A percentile compares a stretch with the other conserved stretches of the same genome.
phyloP scores from a whole-genome alignment of 2,888 invertebrate species.

The Podotricha telesiphe region DNA sequence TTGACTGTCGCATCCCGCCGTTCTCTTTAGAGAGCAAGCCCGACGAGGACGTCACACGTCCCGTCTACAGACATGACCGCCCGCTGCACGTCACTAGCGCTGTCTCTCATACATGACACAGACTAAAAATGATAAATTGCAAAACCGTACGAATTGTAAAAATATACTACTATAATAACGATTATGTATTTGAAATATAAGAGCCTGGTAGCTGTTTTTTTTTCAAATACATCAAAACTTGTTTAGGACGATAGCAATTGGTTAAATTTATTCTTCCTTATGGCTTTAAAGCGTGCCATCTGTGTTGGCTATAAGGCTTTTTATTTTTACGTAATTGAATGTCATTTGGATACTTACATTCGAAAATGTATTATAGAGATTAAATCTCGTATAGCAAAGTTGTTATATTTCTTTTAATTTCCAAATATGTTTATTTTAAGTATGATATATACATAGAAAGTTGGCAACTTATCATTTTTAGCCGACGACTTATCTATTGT shows the following conservation, averaged over 20 bases:
- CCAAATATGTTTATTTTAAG: too few relatives aligned
- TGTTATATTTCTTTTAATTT: background rate
- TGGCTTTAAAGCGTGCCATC: conserved; percentile 7
- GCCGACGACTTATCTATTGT: background rate
- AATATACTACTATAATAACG: background rate
- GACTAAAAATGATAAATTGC: conserved; percentile 13
- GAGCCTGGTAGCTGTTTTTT: background rate
- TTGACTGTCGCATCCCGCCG: conserved; percentile 98
- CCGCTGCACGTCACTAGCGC: background rate
- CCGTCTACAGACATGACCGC: too few relatives aligned
- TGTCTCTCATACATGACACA: background rate
- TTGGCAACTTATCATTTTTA: conserved; percentile 13
- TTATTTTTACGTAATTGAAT: background rate
- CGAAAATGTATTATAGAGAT: background rate
- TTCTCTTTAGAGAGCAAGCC: conserved; percentile 98
- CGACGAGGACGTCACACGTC: conserved; percentile 75
- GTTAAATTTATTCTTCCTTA: background rate
- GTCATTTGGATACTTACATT: background rate
- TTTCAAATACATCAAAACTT: background rate
- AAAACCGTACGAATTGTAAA: background rate
- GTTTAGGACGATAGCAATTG: background rate
- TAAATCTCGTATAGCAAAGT: background rate
- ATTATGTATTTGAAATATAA: conserved; percentile 2
- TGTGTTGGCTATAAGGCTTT: background rate
- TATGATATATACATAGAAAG: background rate